These are phyloP conservation scores for Julus scandinavius DNA, from an alignment of 2,888 invertebrate genomes.

Conservation along the genomic window DNA sequence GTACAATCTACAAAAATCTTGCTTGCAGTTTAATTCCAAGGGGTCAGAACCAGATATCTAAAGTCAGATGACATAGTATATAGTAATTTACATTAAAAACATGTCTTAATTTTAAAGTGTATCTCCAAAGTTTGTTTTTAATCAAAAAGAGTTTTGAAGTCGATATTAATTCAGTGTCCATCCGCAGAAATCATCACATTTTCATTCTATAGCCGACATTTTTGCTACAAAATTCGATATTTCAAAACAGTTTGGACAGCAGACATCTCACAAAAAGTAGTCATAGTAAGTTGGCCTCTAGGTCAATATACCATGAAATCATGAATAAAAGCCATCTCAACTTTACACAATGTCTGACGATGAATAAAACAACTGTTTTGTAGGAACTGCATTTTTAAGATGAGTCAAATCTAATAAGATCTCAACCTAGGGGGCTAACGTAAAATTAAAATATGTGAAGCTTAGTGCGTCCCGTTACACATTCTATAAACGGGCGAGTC, in stretches of 20 bases:
- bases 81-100: no score
- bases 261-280: not conserved
- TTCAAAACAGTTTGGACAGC: not conserved
- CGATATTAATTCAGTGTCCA: not conserved
- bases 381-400: not conserved
- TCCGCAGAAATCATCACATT: not conserved
- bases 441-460: constrained; percentile 10
- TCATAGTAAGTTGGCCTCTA: not conserved
- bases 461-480: not conserved
- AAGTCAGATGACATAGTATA: no score
- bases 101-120: not conserved
- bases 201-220: not conserved
- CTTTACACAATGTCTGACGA: not conserved
- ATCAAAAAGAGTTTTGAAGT: not conserved
- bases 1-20: no score
- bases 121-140: not conserved
- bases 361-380: not conserved
- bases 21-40: no score
- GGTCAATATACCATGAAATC: constrained; percentile 16
- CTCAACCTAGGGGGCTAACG: not conserved
- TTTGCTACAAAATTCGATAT: not conserved
- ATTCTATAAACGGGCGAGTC: constrained; percentile 40
- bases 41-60: no score
- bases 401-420: not conserved
- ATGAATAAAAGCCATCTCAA: not conserved